Percentiles rank a stretch among this genome's conserved stretches.
Evolutionary conservation across 2,888 invertebrate genomes (phyloP).

Genomic region (Nemotelus pantherinus): DNA sequence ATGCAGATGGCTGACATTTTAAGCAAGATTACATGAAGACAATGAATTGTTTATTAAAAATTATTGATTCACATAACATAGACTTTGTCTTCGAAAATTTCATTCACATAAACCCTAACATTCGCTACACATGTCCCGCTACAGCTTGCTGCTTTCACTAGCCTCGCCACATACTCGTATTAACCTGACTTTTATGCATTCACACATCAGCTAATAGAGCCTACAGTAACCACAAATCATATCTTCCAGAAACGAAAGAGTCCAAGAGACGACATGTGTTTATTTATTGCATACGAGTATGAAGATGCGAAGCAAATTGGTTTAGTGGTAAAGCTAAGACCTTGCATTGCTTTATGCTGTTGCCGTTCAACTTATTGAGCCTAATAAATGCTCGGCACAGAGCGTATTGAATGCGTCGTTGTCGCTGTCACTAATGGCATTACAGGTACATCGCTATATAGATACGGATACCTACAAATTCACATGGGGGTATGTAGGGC

Average conservation of each 20-base stretch:
- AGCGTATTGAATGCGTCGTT: background rate
- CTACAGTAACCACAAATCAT: conserved; percentile 27
- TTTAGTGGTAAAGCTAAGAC: conserved; percentile 17
- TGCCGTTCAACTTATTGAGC: background rate
- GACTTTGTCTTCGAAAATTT: too few species aligned
- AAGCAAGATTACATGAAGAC: too few species aligned
- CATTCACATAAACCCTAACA: too few species aligned
- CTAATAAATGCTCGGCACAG: background rate
- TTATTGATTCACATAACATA: too few species aligned
- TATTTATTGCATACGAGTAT: conserved; percentile 17
- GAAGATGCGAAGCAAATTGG: conserved; percentile 35
- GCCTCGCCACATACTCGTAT: too few species aligned
- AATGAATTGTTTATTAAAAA: too few species aligned
- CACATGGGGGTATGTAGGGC: conserved; percentile 22
- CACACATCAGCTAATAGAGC: background rate
- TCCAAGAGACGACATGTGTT: background rate
- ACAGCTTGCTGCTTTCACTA: too few species aligned
- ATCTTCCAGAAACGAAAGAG: conserved; percentile 5
- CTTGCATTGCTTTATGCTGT: background rate
- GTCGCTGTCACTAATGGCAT: conserved; percentile 11
- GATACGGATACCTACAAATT: background rate
- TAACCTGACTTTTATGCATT: background rate
- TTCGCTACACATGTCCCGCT: too few species aligned
- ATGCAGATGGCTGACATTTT: too few species aligned
- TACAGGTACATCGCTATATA: conserved; percentile 8